Percentiles rank a stretch among this genome's conserved stretches.
phyloP scores from a whole-genome alignment of 2,113 vertebrate species.

The Sitta europaea region DNA sequence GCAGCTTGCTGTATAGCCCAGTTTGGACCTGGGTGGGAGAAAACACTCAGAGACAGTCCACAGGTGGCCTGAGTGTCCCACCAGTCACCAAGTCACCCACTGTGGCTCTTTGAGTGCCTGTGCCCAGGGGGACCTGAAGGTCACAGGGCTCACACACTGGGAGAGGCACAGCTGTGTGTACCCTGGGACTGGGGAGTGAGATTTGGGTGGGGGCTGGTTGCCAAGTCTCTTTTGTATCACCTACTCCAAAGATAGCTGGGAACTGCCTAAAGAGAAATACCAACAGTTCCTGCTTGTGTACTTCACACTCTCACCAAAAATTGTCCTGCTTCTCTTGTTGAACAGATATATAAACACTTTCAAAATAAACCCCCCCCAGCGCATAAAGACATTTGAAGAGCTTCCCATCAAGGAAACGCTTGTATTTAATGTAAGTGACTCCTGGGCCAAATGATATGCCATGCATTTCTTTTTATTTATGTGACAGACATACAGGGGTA shows the following conservation, averaged over 20 bases:
- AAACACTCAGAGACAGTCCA: background rate
- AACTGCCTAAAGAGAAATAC: background rate
- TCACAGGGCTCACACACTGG: background rate
- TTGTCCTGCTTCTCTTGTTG: background rate
- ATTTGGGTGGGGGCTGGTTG: background rate
- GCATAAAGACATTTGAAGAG: slow-evolving; percentile 74
- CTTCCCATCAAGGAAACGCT: slow-evolving; percentile 59
- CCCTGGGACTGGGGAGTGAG: background rate
- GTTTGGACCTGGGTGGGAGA: background rate
- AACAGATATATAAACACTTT: slow-evolving; percentile 74
- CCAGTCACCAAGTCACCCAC: fast-evolving
- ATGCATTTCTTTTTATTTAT: background rate
- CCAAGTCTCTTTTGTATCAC: background rate
- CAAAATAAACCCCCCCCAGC: slow-evolving; percentile 63
- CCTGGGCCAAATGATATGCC: background rate
- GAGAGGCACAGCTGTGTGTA: background rate
- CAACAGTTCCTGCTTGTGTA: background rate
- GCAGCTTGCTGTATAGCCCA: background rate
- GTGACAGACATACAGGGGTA: background rate
- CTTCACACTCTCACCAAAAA: background rate
- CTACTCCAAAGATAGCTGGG: fast-evolving
- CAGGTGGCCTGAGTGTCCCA: background rate
- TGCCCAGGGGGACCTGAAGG: background rate
- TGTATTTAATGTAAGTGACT: slow-evolving; percentile 69
- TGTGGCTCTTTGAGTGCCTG: background rate